Conservation (phyloP, 2,888 invertebrate species). For the Dryobotodes eremita region DNA sequence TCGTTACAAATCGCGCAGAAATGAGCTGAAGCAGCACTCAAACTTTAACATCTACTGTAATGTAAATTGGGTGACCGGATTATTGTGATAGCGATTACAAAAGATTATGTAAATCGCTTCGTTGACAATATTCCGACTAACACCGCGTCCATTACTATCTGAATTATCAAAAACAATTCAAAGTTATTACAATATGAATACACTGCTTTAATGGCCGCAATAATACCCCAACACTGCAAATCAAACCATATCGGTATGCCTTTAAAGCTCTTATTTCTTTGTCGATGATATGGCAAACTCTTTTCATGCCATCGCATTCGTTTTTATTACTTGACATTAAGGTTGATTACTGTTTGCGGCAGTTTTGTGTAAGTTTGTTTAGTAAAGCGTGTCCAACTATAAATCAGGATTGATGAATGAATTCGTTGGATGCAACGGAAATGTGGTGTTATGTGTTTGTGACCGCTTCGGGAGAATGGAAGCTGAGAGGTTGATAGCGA, state of each 20-base stretch:
- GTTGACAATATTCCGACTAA: constrained; percentile 54
- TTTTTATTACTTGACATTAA: constrained; percentile 51
- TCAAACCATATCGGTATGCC: constrained; percentile 10
- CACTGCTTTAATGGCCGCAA: constrained; percentile 54
- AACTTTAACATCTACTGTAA: constrained; percentile 31
- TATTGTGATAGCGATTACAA: constrained; percentile 54
- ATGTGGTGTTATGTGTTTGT: constrained; percentile 48
- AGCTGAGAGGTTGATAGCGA: constrained; percentile 11
- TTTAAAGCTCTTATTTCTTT: constrained; percentile 31
- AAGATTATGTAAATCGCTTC: constrained; percentile 60
- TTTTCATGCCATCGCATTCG: constrained; percentile 41
- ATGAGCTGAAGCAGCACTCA: constrained; percentile 19
- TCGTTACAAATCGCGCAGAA: constrained; percentile 12
- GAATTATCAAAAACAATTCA: constrained; percentile 65
- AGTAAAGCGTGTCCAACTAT: constrained; percentile 57
- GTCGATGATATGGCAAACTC: constrained; percentile 27
- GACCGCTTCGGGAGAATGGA: constrained; percentile 16
- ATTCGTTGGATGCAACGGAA: constrained; percentile 58
- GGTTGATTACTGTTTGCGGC: constrained; percentile 57
- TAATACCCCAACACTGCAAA: constrained; percentile 23
- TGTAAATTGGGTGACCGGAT: constrained; percentile 40
- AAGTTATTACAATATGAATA: constrained; percentile 65
- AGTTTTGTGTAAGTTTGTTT: constrained; percentile 35
- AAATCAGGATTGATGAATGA: constrained; percentile 69
- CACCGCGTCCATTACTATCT: constrained; percentile 53